Evolutionary conservation across 2,797 vertebrate genomes (phyloP), one percentile per base, ranked within the genome.

Genomic region (Rhynchonycteris naso): DNA sequence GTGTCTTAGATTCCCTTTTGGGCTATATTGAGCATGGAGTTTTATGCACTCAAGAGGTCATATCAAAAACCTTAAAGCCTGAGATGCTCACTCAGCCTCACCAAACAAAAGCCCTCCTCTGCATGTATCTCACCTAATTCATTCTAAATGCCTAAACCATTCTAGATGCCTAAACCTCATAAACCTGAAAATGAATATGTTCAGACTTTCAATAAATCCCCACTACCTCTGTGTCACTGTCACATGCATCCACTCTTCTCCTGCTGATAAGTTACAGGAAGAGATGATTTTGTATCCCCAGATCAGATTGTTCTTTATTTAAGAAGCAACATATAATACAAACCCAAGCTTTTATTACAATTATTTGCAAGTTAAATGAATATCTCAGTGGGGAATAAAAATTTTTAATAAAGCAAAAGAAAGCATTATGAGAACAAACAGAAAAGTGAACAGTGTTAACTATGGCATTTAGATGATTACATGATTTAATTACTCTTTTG

Each of bases 281-380:
- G 75, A 82, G 30, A 76, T 26, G 1, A n/a, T 63, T 76, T 74
- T 56, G 35, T 4, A 96, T 28, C 76, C 94, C 63, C 87, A 87
- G 26, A 90, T 5, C 0, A 59, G n/a, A 93, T 58, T 38, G 22
- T 90, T 78, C 24, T 80, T 95, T 61, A 35, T 43, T 88, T 30
- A 96, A 97, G 65, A 97, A 95, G 0, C 50, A 79, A 95, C 87
- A 82, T 92, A 96, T 91, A 83, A 92, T 97, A 98, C 59, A 97
- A 98, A 98, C 90, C 71, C 50, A 93, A 97, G 93, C 94, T 58
- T 98, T 98, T 98, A 98, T 98, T 98, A 97, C 98, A 98, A 98
- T 96, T 74, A 91, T 71, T 96, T 97, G 83, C 61, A 97, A 98
- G 97, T 97, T 95, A 0, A 10, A 88, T 90, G 90, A 96, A 89